A percentile compares a stretch with the other conserved stretches of the same genome.
phyloP scores from a whole-genome alignment of 2,113 vertebrate species.

The Rutilus rutilus region DNA sequence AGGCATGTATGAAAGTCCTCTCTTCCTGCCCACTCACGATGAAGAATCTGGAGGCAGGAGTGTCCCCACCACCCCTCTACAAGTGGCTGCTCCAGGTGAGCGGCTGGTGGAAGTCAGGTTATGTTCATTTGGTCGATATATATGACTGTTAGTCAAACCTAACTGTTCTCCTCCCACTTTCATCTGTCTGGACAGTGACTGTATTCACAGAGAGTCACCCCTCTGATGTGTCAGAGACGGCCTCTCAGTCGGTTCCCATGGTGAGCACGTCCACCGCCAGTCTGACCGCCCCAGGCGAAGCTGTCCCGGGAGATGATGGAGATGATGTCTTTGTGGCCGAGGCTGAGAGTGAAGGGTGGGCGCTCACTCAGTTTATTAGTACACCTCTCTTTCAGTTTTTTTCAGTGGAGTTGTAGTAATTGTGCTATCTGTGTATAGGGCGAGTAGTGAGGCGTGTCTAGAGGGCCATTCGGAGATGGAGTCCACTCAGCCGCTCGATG shows the following conservation, averaged over 20 bases:
- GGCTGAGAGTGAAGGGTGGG: slow-evolving; percentile 90
- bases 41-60: slow-evolving; percentile 96
- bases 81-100: slow-evolving; percentile 93
- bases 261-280: slow-evolving; percentile 88
- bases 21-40: slow-evolving; percentile 92
- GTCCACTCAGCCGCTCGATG: slow-evolving; percentile 84
- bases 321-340: slow-evolving; percentile 94
- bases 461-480: slow-evolving; percentile 89
- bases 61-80: slow-evolving; percentile 94
- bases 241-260: slow-evolving; percentile 97
- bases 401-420: neutral
- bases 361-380: neutral
- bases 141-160: neutral
- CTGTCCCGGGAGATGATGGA: slow-evolving; percentile 84
- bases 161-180: neutral
- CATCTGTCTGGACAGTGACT: slow-evolving; percentile 76
- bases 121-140: neutral
- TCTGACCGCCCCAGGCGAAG: slow-evolving; percentile 78
- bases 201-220: slow-evolving; percentile 91
- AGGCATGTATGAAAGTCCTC: slow-evolving; percentile 96
- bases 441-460: slow-evolving; percentile 82
- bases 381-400: neutral
- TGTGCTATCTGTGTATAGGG: slow-evolving; percentile 49
- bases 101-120: neutral
- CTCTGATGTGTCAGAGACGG: slow-evolving; percentile 85